Evolutionary conservation across 2,888 invertebrate species (phyloP).

Genomic region (Blastobasis lacticolella): DNA sequence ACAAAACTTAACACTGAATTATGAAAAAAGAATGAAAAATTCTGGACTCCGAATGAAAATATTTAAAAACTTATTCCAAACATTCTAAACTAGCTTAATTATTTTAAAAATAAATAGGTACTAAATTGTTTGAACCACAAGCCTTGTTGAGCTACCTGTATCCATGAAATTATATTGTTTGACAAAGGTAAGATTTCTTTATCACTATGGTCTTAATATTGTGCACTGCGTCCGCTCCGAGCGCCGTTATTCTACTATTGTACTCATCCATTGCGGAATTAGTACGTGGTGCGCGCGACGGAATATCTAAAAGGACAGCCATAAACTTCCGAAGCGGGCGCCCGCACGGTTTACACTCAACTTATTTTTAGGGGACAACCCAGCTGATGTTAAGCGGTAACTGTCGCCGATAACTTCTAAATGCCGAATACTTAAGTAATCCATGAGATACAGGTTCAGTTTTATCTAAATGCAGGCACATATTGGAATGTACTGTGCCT

Average conservation of each 20-base stretch:
- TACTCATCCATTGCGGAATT: neutral
- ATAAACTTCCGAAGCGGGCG: too few species aligned
- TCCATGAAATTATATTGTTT: neutral
- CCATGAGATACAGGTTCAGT: too few species aligned
- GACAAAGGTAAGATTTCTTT: neutral
- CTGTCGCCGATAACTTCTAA: too few species aligned
- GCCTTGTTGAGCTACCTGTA: constrained; percentile 11
- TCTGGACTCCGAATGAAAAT: constrained; percentile 16
- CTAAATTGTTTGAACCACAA: constrained; percentile 20
- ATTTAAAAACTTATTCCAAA: constrained; percentile 18
- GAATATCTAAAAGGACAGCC: too few species aligned
- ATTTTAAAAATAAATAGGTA: constrained; percentile 11
- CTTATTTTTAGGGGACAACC: too few species aligned
- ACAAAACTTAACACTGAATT: constrained; percentile 31
- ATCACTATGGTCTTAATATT: neutral
- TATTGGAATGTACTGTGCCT: too few species aligned
- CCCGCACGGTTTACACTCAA: too few species aligned
- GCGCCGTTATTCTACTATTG: neutral
- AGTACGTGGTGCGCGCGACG: neutral
- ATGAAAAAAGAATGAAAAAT: constrained; percentile 1
- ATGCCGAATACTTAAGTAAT: too few species aligned
- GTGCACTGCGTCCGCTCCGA: too few species aligned
- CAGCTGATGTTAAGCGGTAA: too few species aligned
- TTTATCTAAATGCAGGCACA: too few species aligned
- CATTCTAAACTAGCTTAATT: constrained; percentile 17